Evolutionary conservation across 2,113 vertebrate genomes (phyloP).

Genomic region (Phaethon lepturus): DNA sequence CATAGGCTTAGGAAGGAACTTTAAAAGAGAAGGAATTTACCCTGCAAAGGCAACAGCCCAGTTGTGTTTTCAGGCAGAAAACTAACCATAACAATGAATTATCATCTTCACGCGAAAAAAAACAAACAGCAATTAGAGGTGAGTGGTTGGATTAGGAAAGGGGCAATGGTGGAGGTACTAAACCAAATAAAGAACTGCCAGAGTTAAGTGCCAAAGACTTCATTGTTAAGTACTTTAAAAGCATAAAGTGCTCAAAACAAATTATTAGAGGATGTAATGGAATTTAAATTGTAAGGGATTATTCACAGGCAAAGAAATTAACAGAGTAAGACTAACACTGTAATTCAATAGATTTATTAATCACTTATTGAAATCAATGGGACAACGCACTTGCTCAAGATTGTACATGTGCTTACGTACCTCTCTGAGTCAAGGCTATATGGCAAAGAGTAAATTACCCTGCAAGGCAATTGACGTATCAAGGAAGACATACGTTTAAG

Average conservation of each 20-base stretch:
- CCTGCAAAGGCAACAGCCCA: not conserved
- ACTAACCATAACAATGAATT: not conserved
- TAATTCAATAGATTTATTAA: not conserved
- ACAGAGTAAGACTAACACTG: not conserved
- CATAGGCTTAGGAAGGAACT: not conserved
- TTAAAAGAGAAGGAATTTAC: not conserved
- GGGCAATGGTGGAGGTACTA: not conserved
- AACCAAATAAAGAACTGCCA: not conserved
- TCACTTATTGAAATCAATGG: conserved; percentile 9
- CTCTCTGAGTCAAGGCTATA: conserved; percentile 9
- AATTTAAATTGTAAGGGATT: not conserved
- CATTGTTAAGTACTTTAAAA: not conserved
- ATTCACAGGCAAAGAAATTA: not conserved
- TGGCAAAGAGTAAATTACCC: not conserved
- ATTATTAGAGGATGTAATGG: not conserved
- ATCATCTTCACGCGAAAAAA: not conserved
- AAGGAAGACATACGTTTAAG: not conserved
- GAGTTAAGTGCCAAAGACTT: not conserved
- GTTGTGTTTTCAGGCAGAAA: not conserved
- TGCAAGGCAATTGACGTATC: not conserved
- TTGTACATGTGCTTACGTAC: not conserved
- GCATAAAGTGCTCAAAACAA: not conserved
- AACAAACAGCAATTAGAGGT: not conserved
- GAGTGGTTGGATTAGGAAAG: not conserved
- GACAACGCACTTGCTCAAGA: not conserved